phyloP scores from a whole-genome alignment of 2,797 vertebrate genomes.

The Nothura maculosa region DNA sequence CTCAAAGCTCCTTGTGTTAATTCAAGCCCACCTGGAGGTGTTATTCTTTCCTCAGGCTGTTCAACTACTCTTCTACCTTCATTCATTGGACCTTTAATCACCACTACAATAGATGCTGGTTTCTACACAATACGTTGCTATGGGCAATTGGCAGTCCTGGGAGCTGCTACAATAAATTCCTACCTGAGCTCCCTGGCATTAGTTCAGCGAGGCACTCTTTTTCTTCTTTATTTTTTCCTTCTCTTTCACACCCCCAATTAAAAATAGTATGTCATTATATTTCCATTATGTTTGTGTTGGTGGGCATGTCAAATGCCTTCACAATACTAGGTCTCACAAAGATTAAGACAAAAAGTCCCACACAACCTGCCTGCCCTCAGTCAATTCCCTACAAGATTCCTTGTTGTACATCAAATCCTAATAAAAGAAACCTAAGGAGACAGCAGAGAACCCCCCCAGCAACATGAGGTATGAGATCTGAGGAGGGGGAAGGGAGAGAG shows the following conservation, averaged over 20 bases:
- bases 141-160: neutral
- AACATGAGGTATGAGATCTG: neutral
- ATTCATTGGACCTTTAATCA: slow-evolving; percentile 15
- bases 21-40: neutral
- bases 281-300: slow-evolving; percentile 38
- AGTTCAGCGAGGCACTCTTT: slow-evolving; percentile 20
- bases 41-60: neutral
- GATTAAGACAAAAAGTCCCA: slow-evolving; percentile 25
- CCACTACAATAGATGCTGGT: neutral
- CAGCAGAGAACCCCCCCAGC: neutral
- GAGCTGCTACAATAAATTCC: slow-evolving; percentile 1
- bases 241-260: neutral
- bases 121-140: neutral
- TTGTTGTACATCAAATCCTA: neutral
- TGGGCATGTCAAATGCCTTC: slow-evolving; percentile 16
- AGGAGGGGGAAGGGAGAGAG: neutral
- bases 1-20: neutral
- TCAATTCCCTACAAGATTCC: neutral
- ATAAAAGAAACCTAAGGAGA: slow-evolving; percentile 21
- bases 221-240: neutral
- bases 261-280: slow-evolving; percentile 47
- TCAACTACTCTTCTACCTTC: neutral
- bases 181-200: slow-evolving; percentile 49
- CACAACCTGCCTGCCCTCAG: neutral
- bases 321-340: slow-evolving; percentile 3